Evolutionary conservation across 2,888 invertebrate species (phyloP).

Genomic region (Sclerodermus sp.): DNA sequence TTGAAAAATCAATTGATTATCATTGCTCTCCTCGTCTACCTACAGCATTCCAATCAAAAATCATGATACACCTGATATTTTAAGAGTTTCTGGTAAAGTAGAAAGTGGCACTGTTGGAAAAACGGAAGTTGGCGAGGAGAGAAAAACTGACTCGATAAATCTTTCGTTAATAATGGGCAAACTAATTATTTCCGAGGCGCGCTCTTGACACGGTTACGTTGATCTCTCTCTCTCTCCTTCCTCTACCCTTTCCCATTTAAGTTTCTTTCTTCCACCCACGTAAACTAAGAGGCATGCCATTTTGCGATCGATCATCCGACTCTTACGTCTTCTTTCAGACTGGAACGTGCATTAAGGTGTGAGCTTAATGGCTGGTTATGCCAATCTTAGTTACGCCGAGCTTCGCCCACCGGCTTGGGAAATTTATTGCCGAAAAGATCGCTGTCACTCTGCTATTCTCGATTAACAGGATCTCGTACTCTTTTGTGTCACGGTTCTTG

Average conservation of each 20-base stretch:
- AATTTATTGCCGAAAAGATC: slow-evolving; percentile 11
- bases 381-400: slow-evolving; percentile 10
- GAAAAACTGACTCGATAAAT: slow-evolving; percentile 21
- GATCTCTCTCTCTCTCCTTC: slow-evolving; percentile 9
- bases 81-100: no score
- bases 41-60: no score
- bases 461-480: no score
- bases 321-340: slow-evolving; percentile 16
- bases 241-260: neutral
- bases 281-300: slow-evolving; percentile 18
- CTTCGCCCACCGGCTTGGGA: slow-evolving; percentile 9
- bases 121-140: no score
- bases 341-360: slow-evolving; percentile 19
- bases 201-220: slow-evolving; percentile 21
- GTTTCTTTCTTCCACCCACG: neutral
- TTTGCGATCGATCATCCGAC: slow-evolving; percentile 30
- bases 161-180: slow-evolving; percentile 21
- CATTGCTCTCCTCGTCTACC: no score
- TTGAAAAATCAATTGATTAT: no score
- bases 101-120: no score
- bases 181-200: slow-evolving; percentile 28
- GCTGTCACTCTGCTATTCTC: no score
- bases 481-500: no score
- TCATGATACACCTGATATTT: no score
- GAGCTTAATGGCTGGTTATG: slow-evolving; percentile 21